phyloP scores from a whole-genome alignment of 1,140 invertebrate genomes.

The Notospermus geniculatus region DNA sequence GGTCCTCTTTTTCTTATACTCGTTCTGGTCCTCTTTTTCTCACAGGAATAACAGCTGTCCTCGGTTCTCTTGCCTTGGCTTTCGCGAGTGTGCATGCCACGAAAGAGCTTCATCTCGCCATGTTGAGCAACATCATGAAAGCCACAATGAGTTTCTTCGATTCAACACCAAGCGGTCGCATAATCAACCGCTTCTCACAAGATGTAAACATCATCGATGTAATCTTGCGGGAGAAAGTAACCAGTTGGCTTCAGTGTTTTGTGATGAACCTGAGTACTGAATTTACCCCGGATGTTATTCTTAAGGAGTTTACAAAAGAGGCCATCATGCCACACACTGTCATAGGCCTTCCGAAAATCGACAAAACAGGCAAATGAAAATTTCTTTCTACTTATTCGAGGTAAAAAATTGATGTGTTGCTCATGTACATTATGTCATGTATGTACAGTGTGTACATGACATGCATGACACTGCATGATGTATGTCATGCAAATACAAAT shows the following conservation, averaged over 20 bases:
- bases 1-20: too few relatives aligned
- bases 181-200: constrained; percentile 69
- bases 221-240: constrained; percentile 50
- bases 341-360: too few relatives aligned
- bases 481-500: too few relatives aligned
- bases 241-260: constrained; percentile 38
- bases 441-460: too few relatives aligned
- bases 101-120: constrained; percentile 68
- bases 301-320: too few relatives aligned
- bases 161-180: constrained; percentile 39
- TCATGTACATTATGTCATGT: too few relatives aligned
- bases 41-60: too few relatives aligned
- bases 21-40: too few relatives aligned
- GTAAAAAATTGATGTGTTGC: too few relatives aligned
- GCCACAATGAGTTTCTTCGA: constrained; percentile 34
- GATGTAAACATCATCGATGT: constrained; percentile 57
- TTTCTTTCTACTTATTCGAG: too few relatives aligned
- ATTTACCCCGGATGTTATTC: constrained; percentile 77
- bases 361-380: too few relatives aligned
- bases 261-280: constrained; percentile 62
- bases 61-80: not conserved
- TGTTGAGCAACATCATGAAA: constrained; percentile 62
- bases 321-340: constrained; percentile 84
- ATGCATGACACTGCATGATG: too few relatives aligned
- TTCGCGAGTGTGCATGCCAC: constrained; percentile 55